A percentile compares a stretch with the other conserved stretches of the same genome.
These are phyloP conservation scores for Bagarius yarrelli DNA, from an alignment of 2,113 vertebrate species.

Conservation along the genomic window DNA sequence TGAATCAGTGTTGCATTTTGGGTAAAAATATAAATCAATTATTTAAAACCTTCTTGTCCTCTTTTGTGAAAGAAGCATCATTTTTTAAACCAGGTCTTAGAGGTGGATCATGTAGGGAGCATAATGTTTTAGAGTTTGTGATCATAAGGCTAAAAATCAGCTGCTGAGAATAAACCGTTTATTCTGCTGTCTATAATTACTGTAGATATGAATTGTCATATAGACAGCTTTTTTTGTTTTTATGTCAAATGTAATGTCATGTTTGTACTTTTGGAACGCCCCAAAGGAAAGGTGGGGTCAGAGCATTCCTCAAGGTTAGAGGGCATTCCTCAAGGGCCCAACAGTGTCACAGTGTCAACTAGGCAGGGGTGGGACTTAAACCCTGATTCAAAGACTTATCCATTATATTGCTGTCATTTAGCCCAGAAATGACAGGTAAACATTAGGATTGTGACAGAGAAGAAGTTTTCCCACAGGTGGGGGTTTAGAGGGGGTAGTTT, in stretches of 20 bases:
- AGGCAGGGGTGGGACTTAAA: too few relatives aligned
- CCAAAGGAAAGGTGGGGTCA: not conserved
- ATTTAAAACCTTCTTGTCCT: conserved; percentile 44
- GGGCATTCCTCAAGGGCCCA: too few relatives aligned
- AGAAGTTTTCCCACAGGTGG: too few relatives aligned
- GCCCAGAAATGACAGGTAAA: not conserved
- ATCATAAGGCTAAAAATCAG: not conserved
- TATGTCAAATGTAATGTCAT: not conserved
- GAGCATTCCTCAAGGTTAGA: too few relatives aligned
- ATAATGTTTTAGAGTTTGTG: not conserved
- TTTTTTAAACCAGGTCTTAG: not conserved
- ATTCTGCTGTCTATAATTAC: not conserved
- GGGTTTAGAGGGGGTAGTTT: too few relatives aligned
- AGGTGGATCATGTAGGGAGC: not conserved
- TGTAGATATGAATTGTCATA: not conserved
- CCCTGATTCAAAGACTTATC: too few relatives aligned
- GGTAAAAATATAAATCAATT: conserved; percentile 40
- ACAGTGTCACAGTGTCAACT: too few relatives aligned
- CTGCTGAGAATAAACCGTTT: not conserved
- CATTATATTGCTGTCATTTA: not conserved
- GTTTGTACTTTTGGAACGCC: not conserved
- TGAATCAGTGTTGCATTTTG: conserved; percentile 40
- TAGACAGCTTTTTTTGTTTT: not conserved
- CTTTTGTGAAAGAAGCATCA: conserved; percentile 27
- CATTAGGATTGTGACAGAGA: too few relatives aligned